These are phyloP conservation scores for Falco naumanni DNA, from an alignment of 2,797 vertebrate species.

Conservation along the genomic window DNA sequence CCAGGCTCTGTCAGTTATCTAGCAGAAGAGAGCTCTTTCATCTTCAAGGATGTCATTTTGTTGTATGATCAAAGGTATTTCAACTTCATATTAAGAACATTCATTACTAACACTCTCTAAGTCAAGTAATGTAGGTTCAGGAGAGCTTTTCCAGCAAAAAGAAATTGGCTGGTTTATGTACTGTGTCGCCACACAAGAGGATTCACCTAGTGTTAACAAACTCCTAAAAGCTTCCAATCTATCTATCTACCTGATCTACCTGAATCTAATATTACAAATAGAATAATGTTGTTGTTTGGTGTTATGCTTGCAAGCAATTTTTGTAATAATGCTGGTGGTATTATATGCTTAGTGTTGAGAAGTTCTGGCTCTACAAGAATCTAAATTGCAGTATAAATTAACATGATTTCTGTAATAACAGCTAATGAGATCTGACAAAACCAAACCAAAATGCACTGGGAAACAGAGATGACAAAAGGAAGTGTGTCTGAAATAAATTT, in stretches of 20 bases:
- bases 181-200: not conserved
- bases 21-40: conserved; percentile 32
- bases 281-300: not conserved
- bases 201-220: not conserved
- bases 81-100: conserved; percentile 34
- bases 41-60: conserved; percentile 49
- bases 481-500: not conserved
- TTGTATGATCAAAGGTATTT: conserved; percentile 58
- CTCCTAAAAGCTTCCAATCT: not conserved
- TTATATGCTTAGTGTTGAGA: not conserved
- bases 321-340: not conserved
- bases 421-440: not conserved
- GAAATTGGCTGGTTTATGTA: conserved; percentile 33
- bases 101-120: conserved; percentile 42
- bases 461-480: not conserved
- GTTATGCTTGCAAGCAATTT: not conserved
- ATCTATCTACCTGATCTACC: not conserved
- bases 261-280: not conserved
- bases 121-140: conserved; percentile 21
- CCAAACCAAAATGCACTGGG: not conserved
- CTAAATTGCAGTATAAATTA: not conserved
- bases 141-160: conserved; percentile 29
- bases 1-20: conserved; percentile 19
- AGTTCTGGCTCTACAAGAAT: not conserved
- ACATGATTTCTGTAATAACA: not conserved